These are phyloP conservation scores for Disparrhopalites patrizii DNA, from an alignment of 2,888 invertebrate species.

Conservation along the genomic window DNA sequence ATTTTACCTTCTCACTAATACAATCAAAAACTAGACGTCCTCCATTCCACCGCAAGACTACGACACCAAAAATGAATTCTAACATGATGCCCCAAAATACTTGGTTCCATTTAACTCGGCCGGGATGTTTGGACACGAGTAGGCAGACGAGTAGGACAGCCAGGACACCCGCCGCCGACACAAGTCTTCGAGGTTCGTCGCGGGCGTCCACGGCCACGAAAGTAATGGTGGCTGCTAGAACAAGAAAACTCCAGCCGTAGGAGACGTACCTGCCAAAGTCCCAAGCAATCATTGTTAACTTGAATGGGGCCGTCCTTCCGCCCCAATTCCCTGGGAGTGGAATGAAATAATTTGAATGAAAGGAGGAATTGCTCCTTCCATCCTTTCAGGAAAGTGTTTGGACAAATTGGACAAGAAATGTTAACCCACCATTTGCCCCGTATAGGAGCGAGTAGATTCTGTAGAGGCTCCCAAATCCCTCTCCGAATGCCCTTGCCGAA, in stretches of 20 bases:
- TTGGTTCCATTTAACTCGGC: slow-evolving; percentile 66
- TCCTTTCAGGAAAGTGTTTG: too few species aligned
- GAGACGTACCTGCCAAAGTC: slow-evolving; percentile 28
- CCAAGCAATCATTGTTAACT: not conserved
- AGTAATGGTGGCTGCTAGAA: slow-evolving; percentile 55
- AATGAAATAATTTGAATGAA: too few species aligned
- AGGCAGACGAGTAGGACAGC: slow-evolving; percentile 63
- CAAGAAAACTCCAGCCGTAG: not conserved
- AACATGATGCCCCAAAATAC: slow-evolving; percentile 73
- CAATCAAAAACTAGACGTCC: slow-evolving; percentile 69
- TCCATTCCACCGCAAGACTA: slow-evolving; percentile 78
- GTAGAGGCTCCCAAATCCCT: slow-evolving; percentile 1
- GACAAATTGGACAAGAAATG: too few species aligned
- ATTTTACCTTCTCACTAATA: slow-evolving; percentile 57
- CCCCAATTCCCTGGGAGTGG: too few species aligned
- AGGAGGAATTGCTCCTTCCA: too few species aligned
- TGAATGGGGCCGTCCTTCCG: not conserved
- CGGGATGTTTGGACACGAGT: slow-evolving; percentile 61
- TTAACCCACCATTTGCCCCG: slow-evolving; percentile 8
- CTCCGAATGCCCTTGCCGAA: slow-evolving; percentile 52
- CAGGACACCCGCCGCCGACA: slow-evolving; percentile 65
- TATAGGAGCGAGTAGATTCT: slow-evolving; percentile 11
- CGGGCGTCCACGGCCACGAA: slow-evolving; percentile 65
- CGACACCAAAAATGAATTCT: slow-evolving; percentile 77
- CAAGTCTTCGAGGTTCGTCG: slow-evolving; percentile 59